Evolutionary conservation across 1,140 invertebrate species (phyloP).

Genomic region (Arctopsyche grandis): DNA sequence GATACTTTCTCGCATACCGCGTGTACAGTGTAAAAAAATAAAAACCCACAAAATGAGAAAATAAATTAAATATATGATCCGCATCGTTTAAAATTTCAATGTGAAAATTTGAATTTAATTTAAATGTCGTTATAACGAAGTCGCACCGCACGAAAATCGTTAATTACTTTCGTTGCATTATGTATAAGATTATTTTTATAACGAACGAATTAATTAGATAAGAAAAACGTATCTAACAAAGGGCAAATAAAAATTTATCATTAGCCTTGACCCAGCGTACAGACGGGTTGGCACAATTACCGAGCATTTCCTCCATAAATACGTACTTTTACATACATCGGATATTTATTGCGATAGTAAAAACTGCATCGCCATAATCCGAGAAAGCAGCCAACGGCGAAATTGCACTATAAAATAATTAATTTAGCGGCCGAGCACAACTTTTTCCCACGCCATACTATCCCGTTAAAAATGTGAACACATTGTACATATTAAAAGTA

Average conservation of each 20-base stretch:
- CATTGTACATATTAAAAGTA: not conserved
- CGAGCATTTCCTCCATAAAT: too few species aligned
- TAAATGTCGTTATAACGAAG: not conserved
- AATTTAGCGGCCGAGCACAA: not conserved
- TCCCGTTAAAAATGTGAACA: not conserved
- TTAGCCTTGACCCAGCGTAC: too few species aligned
- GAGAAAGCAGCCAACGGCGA: not conserved
- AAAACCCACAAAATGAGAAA: too few species aligned
- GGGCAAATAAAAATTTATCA: not conserved
- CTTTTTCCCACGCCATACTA: not conserved
- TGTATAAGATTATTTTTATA: not conserved
- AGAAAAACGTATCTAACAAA: not conserved
- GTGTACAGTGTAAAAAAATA: too few species aligned
- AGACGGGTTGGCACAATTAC: too few species aligned
- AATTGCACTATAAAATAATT: constrained; percentile 23
- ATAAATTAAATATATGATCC: too few species aligned
- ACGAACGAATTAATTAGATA: not conserved
- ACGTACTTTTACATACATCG: too few species aligned
- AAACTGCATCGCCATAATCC: constrained; percentile 10
- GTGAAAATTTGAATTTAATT: constrained; percentile 3
- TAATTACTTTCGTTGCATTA: constrained; percentile 8
- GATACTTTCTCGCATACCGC: too few species aligned
- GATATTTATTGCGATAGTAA: not conserved
- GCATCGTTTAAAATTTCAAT: not conserved
- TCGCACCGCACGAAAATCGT: not conserved